Evolutionary conservation across 2,797 vertebrate species (phyloP).

Genomic region (Coluber constrictor): DNA sequence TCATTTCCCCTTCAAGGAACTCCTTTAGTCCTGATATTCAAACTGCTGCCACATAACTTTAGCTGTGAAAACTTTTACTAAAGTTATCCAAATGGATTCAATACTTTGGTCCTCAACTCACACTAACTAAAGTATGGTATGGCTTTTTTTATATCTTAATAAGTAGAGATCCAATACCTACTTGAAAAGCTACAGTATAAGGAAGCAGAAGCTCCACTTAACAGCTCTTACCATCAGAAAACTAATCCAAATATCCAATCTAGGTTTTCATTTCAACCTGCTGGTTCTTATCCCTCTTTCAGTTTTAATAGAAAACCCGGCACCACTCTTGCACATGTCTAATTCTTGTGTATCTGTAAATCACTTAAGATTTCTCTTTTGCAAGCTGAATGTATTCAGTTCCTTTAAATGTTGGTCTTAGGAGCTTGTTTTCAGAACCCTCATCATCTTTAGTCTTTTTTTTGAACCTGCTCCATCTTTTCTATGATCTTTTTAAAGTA

Average conservation of each 20-base stretch:
- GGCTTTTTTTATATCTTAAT: background rate
- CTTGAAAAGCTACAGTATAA: background rate
- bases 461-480: background rate
- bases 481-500: background rate
- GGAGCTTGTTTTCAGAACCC: background rate
- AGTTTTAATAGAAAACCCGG: background rate
- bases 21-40: background rate
- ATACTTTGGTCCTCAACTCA: background rate
- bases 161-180: background rate
- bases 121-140: background rate
- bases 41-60: background rate
- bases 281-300: background rate
- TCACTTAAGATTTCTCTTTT: background rate
- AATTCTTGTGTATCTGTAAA: background rate
- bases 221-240: background rate
- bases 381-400: background rate
- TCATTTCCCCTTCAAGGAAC: background rate
- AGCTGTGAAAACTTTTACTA: background rate
- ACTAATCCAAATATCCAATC: background rate
- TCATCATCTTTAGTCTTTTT: background rate
- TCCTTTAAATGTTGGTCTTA: background rate
- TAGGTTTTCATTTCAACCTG: background rate
- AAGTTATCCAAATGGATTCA: background rate
- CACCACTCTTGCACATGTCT: background rate
- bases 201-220: background rate